Conservation (phyloP, 92 coral and sea anemone species). For the Epizoanthus rinbou region DNA sequence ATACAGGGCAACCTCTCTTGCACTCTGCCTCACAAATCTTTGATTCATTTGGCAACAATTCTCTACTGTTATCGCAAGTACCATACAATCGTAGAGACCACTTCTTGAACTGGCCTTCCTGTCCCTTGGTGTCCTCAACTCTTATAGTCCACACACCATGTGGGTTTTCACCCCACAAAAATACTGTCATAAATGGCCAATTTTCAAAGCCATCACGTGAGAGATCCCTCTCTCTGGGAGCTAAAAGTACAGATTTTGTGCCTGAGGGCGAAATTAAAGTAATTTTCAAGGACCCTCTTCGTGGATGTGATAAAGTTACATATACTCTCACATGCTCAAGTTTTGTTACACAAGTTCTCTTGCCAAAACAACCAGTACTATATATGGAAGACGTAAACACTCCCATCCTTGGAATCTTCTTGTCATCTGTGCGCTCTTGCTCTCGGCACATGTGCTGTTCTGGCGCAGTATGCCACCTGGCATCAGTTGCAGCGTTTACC, state of each 20-base stretch:
- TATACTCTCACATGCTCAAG: constrained; percentile 93
- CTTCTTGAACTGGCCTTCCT: constrained; percentile 66
- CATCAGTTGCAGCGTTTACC: constrained; percentile 67
- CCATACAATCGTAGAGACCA: constrained; percentile 93
- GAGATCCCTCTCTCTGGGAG: constrained; percentile 70
- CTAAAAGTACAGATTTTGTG: constrained; percentile 81
- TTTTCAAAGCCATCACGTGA: constrained; percentile 82
- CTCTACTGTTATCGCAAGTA: constrained; percentile 65
- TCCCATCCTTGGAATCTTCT: constrained; percentile 61
- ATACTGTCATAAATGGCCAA: constrained; percentile 99
- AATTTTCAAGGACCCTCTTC: constrained; percentile 85
- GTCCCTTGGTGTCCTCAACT: constrained; percentile 67
- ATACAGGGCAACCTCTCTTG: constrained; percentile 71
- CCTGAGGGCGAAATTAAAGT: constrained; percentile 87
- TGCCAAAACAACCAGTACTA: constrained; percentile 72
- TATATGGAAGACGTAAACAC: constrained; percentile 60
- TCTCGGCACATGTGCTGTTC: constrained; percentile 91
- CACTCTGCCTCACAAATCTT: constrained; percentile 63
- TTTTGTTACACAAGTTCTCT: constrained; percentile 68
- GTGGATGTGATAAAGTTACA: constrained; percentile 72
- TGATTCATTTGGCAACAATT: constrained; percentile 59
- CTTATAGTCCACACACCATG: constrained; percentile 87
- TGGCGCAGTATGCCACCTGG: constrained; percentile 81
- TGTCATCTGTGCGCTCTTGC: constrained; percentile 51
- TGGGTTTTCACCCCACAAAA: constrained; percentile 95